Evolutionary conservation across 53 echinoderm and acorn worm genomes (phyloP), one percentile per base, ranked within the genome.

Genomic region (Arbacia lixula): DNA sequence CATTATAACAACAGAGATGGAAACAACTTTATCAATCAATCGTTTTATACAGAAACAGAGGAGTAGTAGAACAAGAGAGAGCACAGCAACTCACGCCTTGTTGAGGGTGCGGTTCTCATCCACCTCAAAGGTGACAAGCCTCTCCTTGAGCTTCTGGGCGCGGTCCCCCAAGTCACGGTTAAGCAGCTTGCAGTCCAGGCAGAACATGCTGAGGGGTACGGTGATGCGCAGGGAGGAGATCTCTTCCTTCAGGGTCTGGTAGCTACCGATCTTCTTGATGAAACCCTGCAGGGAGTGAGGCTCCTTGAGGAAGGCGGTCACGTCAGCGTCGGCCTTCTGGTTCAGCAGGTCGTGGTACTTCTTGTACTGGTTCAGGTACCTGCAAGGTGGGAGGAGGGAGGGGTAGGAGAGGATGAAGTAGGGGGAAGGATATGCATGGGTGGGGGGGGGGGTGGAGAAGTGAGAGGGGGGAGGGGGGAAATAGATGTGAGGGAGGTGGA

Each of bases 181-280:
- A 21, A 99, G 89, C 64, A 87, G 63, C 41, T 86, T 88, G 35
- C 99, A 99, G 66, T 99, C 99, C 53, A 99, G 76, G 61, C 99
- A 99, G 86, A 99, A 99, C 99, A 99, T 99, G 54, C 99, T 95
- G 69, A 99, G 99, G 56, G 99, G 99, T 20, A 99, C 99, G 0
- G 99, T 95, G 61, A 99, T 94, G 25, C 94, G 71, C n/a, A 99
- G 72, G n/a, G 84, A 88, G 3, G 99, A 90, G 32, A 99, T 99
- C 87, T 99, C 99, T 26, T 99, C 99, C 71, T 99, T 99, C 37
- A 99, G 89, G 50, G 90, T 84, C 54, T 94, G 91, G 84, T 99
- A 99, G 58, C 99, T 94, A 21, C 76, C 85, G 26, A 99, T 94
- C 92, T 99, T 99, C 84, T 88, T 89, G 25, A 86, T 90, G 83